Evolutionary conservation across 2,888 invertebrate species (phyloP), one percentile per base, ranked within the genome.

Genomic region (Melieria omissa): DNA sequence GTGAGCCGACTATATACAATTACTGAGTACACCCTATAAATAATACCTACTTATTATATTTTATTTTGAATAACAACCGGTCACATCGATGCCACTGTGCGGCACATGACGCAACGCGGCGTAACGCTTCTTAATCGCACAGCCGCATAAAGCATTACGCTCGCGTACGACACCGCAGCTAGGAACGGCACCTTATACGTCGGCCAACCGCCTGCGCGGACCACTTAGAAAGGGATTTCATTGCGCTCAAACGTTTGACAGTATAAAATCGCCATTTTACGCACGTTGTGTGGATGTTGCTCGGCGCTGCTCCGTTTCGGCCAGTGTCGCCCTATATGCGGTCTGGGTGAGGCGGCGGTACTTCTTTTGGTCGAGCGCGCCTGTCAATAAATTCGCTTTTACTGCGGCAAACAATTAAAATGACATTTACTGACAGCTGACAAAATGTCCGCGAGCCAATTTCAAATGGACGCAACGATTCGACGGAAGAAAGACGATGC

Each of bases 381-480:
- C 75, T 74, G 77, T 74, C 75, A 74, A 72, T 73, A 73, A 60
- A 70, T 65, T 67, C 61, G 73, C 74, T 69, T 74, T 71, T 46
- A 66, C 64, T 44, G 71, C 70, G 72, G 60, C 70, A 75, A 73
- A 73, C 75, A 78, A 78, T 78, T 78, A 78, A 78, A 78, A 74
- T 77, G 78, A 78, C 77, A 77, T 76, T 74, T 70, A 70, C 65
- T 74, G 75, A 77, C 75, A 74, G 71, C 72, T 77, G 76, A 77
- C 76, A 77, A 74, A 74, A 73, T 72, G 71, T 71, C 73, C 65
- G 69, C 67, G 58, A 74, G 72, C 57, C 62, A 62, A 29, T 70
- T 62, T 57, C 46, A 62, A 73, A 65, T 70, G 70, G 29, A 9
- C 42, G 60, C 29, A n/a, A 57, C 29, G 45, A 8, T 14, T 6